Percentiles rank a stretch among this genome's conserved stretches.
Evolutionary conservation across 2,113 vertebrate genomes (phyloP).

Genomic region (Eulemur rufifrons): DNA sequence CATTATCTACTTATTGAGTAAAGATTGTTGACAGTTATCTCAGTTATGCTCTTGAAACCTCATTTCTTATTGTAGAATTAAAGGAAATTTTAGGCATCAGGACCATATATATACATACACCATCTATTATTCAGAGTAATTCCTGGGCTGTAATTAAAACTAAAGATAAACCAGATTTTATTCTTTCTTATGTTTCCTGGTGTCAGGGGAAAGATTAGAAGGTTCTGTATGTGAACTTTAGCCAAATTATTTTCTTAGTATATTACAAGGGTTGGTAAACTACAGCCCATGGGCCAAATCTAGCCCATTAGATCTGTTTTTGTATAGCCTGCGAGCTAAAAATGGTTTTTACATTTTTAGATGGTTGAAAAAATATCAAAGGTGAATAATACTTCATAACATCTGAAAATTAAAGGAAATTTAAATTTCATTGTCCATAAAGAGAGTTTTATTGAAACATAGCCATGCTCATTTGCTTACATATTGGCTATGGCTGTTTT

Average conservation of each 20-base stretch:
- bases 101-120: background rate
- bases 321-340: background rate
- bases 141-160: background rate
- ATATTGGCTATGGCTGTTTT: slow-evolving; percentile 6
- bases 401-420: slow-evolving; percentile 41
- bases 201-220: background rate
- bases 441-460: slow-evolving; percentile 29
- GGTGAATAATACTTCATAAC: background rate
- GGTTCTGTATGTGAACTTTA: background rate
- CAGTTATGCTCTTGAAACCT: background rate
- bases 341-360: slow-evolving; percentile 49
- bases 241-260: slow-evolving; percentile 1
- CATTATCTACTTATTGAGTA: background rate
- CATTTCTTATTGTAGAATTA: slow-evolving; percentile 3
- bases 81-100: background rate
- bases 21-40: slow-evolving; percentile 19
- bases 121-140: slow-evolving; percentile 11
- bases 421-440: background rate
- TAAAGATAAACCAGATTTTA: slow-evolving; percentile 29
- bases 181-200: slow-evolving; percentile 24
- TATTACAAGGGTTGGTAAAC: background rate
- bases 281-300: background rate
- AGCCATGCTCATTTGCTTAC: slow-evolving; percentile 22
- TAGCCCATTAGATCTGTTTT: background rate
- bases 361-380: slow-evolving; percentile 42